A percentile compares a stretch with the other conserved stretches of the same genome.
phyloP scores from a whole-genome alignment of 2,888 invertebrate genomes.

The Andrena flavipes region DNA sequence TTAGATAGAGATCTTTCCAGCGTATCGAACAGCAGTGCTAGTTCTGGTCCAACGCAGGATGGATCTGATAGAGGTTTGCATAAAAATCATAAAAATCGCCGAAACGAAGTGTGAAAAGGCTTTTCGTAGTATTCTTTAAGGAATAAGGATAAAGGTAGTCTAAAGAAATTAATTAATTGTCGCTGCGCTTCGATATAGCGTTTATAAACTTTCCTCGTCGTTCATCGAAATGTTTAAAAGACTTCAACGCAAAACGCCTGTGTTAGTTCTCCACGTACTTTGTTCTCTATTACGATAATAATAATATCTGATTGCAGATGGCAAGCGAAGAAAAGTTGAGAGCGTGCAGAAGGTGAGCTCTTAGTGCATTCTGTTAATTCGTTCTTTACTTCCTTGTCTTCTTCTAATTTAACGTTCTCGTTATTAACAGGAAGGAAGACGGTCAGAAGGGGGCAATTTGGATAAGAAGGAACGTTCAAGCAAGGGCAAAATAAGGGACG shows the following conservation, averaged over 20 bases:
- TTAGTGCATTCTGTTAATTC: slow-evolving; percentile 43
- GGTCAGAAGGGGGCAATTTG: slow-evolving; percentile 73
- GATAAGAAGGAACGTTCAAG: slow-evolving; percentile 83
- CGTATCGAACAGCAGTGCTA: slow-evolving; percentile 85
- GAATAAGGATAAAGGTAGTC: neutral
- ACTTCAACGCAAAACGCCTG: too few relatives aligned
- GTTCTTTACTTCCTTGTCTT: neutral
- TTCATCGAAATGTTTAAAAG: too few relatives aligned
- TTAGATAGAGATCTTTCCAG: slow-evolving; percentile 86
- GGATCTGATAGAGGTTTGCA: slow-evolving; percentile 86
- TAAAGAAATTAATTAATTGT: neutral
- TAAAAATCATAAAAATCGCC: slow-evolving; percentile 23
- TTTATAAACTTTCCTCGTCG: too few relatives aligned
- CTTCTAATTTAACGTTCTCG: slow-evolving; percentile 45
- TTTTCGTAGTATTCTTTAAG: neutral
- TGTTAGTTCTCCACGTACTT: neutral
- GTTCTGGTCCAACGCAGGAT: slow-evolving; percentile 83
- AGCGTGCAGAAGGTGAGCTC: slow-evolving; percentile 92
- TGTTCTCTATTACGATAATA: slow-evolving; percentile 10
- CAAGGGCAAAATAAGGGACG: slow-evolving; percentile 87
- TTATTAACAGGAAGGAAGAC: slow-evolving; percentile 77
- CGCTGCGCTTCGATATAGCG: too few relatives aligned
- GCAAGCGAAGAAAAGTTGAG: slow-evolving; percentile 94
- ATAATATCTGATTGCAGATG: slow-evolving; percentile 86
- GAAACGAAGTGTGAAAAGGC: neutral